Conservation (phyloP, 2,888 invertebrate species). For the Rosalia funebris region DNA sequence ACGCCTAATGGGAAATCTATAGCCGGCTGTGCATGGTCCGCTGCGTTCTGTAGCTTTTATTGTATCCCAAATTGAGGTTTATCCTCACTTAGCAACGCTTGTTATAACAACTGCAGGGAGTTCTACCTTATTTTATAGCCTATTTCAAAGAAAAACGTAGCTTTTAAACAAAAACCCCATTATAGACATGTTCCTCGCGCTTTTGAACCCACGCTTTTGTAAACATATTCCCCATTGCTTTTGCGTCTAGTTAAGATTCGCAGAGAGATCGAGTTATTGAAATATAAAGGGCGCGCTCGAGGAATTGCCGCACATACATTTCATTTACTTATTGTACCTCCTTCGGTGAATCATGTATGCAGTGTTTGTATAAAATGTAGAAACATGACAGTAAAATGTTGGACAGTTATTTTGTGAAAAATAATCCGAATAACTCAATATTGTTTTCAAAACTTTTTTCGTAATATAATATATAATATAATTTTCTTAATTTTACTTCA, state of each 20-base stretch:
- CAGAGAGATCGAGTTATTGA: background rate
- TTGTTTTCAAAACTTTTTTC: too few species aligned
- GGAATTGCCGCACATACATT: background rate
- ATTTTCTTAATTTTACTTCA: too few species aligned
- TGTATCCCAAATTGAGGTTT: conserved; percentile 51
- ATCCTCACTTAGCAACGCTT: conserved; percentile 40
- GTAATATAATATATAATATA: too few species aligned
- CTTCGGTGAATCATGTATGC: background rate
- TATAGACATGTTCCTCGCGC: background rate
- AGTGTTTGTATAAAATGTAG: background rate
- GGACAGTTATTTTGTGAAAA: too few species aligned
- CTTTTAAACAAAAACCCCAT: conserved; percentile 9
- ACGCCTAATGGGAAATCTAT: conserved; percentile 58
- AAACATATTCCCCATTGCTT: background rate
- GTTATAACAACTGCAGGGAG: conserved; percentile 20
- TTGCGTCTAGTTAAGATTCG: background rate
- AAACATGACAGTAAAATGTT: too few species aligned
- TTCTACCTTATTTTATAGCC: conserved; percentile 13
- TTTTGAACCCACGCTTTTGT: background rate
- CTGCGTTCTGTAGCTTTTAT: conserved; percentile 55
- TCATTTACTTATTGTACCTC: background rate
- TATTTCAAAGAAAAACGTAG: conserved; percentile 7
- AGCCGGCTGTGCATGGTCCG: conserved; percentile 53
- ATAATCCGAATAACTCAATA: too few species aligned
- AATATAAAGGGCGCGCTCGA: background rate